phyloP scores from a whole-genome alignment of 2,888 invertebrate genomes.

The Aquatica leii region DNA sequence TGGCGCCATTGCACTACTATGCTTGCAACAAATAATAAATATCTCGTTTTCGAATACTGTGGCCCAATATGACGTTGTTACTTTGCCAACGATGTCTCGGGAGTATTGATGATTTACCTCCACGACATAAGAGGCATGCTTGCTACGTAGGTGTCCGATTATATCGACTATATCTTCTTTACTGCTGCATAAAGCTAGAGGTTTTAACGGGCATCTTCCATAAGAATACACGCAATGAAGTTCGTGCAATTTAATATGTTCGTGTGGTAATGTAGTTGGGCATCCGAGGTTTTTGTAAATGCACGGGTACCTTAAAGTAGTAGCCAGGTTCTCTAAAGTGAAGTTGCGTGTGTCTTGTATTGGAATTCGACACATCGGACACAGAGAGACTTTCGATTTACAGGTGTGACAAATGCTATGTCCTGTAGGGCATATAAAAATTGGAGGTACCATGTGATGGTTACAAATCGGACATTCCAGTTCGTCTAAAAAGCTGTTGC shows the following conservation, averaged over 20 bases:
- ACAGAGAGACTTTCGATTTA: conserved; percentile 49
- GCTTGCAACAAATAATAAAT: conserved; percentile 20
- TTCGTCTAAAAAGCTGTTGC: conserved; percentile 49
- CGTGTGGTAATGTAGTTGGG: conserved; percentile 42
- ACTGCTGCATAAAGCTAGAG: conserved; percentile 1
- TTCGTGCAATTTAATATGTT: conserved; percentile 48
- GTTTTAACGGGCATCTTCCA: conserved; percentile 47
- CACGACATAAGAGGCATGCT: conserved; percentile 16
- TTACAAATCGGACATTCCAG: conserved; percentile 56
- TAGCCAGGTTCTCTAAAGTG: conserved; percentile 51
- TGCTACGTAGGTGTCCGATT: conserved; percentile 25
- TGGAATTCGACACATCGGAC: conserved; percentile 51
- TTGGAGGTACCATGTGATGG: conserved; percentile 53
- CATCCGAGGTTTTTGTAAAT: conserved; percentile 51
- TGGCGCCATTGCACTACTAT: conserved; percentile 9
- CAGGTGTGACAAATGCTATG: conserved; percentile 54
- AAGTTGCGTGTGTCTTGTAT: conserved; percentile 53
- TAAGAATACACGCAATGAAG: conserved; percentile 47
- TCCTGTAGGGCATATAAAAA: conserved; percentile 54
- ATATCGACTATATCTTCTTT: conserved; percentile 18
- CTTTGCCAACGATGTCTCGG: not conserved
- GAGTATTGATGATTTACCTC: conserved; percentile 7
- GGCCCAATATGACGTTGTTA: conserved; percentile 13
- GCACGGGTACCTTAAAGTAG: conserved; percentile 51
- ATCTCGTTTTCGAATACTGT: conserved; percentile 9